Percentiles rank a stretch among this genome's conserved stretches.
These are phyloP conservation scores for Hydra vulgaris DNA, from an alignment of 30 jellyfish, hydroid and myxozoan species.

Conservation along the genomic window DNA sequence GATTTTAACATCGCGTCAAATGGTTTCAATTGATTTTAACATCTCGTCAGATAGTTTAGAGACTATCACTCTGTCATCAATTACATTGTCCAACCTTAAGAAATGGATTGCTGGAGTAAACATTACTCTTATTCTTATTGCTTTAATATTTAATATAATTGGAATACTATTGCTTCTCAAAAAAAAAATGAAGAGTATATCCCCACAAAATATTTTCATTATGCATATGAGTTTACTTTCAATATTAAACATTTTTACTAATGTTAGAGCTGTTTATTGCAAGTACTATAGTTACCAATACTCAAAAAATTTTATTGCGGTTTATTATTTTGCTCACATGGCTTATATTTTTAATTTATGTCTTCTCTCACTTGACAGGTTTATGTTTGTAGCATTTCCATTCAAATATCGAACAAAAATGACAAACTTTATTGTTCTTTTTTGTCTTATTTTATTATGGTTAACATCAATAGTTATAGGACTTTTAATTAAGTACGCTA, in stretches of 20 bases:
- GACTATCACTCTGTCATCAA: too few species aligned
- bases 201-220: constrained; percentile 5
- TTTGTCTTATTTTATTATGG: too few species aligned
- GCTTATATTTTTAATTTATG: constrained; percentile 12
- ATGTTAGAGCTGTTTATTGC: not conserved
- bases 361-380: constrained; percentile 2
- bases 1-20: too few species aligned
- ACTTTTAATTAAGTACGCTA: too few species aligned
- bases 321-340: constrained; percentile 19
- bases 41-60: too few species aligned
- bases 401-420: constrained; percentile 7
- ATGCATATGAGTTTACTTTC: constrained; percentile 11
- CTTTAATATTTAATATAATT: not conserved
- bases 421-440: not conserved
- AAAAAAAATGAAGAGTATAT: not conserved
- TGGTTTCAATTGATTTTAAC: too few species aligned
- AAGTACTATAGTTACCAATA: not conserved
- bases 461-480: too few species aligned
- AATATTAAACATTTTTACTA: not conserved
- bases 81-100: too few species aligned
- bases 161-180: not conserved
- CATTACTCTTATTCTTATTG: not conserved
- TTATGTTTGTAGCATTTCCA: constrained; percentile 8
- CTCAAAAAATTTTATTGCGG: not conserved
- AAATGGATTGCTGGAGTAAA: not conserved